A percentile compares a stretch with the other conserved stretches of the same genome.
Conservation (phyloP, 1,140 invertebrate genomes). For the Epicauta chinensis region DNA sequence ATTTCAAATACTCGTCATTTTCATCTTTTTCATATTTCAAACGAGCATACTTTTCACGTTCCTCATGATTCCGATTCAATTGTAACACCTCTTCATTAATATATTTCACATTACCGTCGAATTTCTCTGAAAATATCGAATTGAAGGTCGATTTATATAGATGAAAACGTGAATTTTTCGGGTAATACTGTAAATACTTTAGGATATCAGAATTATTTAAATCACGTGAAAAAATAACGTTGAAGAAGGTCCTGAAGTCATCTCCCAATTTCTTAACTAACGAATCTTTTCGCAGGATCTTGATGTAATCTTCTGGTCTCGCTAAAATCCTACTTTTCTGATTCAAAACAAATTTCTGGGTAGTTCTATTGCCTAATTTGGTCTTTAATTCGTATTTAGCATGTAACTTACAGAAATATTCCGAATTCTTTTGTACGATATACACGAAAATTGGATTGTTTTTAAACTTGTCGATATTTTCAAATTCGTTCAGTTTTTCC, state of each 20-base stretch:
- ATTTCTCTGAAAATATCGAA: not conserved
- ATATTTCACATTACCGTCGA: not conserved
- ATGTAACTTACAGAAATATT: constrained; percentile 2
- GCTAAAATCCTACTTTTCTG: not conserved
- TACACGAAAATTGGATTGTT: constrained; percentile 1
- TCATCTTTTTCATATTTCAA: not conserved
- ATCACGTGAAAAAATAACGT: not conserved
- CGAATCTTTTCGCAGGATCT: not conserved
- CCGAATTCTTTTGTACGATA: constrained; percentile 5
- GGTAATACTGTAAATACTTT: not conserved
- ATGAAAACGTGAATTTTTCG: constrained; percentile 8
- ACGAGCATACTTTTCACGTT: not conserved
- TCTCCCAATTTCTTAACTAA: constrained; percentile 1
- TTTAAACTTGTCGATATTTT: not conserved
- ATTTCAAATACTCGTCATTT: not conserved
- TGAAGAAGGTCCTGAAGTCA: not conserved
- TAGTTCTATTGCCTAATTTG: constrained; percentile 1
- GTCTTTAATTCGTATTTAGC: constrained; percentile 3
- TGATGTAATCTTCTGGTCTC: not conserved
- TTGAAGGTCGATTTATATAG: constrained; percentile 2
- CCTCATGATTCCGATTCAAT: not conserved
- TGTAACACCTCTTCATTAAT: not conserved
- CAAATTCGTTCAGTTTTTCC: not conserved
- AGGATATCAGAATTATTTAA: not conserved
- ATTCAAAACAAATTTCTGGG: not conserved